Evolutionary conservation across 1,140 invertebrate species (phyloP), one percentile per base, ranked within the genome.

Genomic region (Fopius arisanus): DNA sequence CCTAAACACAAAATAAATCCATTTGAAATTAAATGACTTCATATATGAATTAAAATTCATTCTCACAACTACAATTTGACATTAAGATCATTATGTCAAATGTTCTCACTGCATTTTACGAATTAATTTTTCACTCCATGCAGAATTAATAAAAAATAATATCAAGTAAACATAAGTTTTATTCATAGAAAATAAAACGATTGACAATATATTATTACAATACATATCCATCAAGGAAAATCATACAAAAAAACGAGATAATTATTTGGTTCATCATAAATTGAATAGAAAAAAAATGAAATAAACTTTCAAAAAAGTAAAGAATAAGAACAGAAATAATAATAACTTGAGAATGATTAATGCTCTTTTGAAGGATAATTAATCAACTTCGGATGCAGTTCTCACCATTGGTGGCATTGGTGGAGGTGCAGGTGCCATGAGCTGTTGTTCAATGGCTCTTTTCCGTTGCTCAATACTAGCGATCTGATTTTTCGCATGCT

Each of bases 401-500:
- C 26, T 74, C 69, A 74, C 73, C 73, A 74, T 28, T 14, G 59
- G 54, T 40, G 37, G 62, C 54, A 85, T 77, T 67, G 80, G 54
- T 43, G 82, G 79, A 51, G 80, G 80, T 29, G 81, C 82, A 28
- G 85, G 84, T 66, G 85, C 78, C 79, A 87, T 86, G 14, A 89
- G 83, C 79, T 95, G 93, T 76, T 93, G 89, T 80, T 95, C 92
- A 41, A 95, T 87, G 12, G 90, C 90, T 73, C 93, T 91, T 80
- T 94, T 94, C 82, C 95, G 94, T 84, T 94, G 92, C 80, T 96
- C 93, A 66, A 95, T 89, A 81, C 91, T 93, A 83, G 96, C 94
- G 79, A 97, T 94, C 84, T 96, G 94, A 82, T 96, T 93, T 80
- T 94, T 91, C 9, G 96, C 93, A 87, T 99, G 97, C 54, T 93